Conservation (phyloP, 64 coral and sea anemone species). For the Actinia tenebrosa region DNA sequence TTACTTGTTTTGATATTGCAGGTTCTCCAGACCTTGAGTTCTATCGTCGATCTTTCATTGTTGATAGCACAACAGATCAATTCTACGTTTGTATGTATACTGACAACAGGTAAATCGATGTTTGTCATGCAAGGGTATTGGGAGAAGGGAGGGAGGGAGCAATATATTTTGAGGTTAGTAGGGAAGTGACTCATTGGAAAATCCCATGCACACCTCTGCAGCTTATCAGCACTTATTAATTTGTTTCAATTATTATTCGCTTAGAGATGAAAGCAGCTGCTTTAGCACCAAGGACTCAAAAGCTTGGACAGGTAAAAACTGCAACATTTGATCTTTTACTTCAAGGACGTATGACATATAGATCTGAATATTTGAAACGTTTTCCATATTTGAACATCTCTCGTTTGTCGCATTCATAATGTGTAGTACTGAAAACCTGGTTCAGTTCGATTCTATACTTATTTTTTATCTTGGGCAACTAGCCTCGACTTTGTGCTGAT, state of each 20-base stretch:
- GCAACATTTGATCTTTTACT: neutral
- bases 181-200: neutral
- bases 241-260: neutral
- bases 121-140: neutral
- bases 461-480: no score
- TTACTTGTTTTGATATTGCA: neutral
- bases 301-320: slow-evolving; percentile 41
- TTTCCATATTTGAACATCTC: no score
- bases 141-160: no score
- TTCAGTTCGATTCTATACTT: no score
- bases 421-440: no score
- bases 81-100: slow-evolving; percentile 58
- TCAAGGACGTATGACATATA: no score
- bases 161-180: no score
- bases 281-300: slow-evolving; percentile 25
- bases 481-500: no score
- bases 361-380: no score
- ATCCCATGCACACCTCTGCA: neutral
- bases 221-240: no score
- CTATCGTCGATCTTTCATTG: slow-evolving; percentile 31
- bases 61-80: slow-evolving; percentile 42
- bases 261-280: slow-evolving; percentile 50
- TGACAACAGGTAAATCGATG: slow-evolving; percentile 13
- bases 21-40: slow-evolving; percentile 13
- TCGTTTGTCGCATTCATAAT: no score